These are phyloP conservation scores for Trachelus troglodyta DNA, from an alignment of 2,888 invertebrate species.

Conservation along the genomic window DNA sequence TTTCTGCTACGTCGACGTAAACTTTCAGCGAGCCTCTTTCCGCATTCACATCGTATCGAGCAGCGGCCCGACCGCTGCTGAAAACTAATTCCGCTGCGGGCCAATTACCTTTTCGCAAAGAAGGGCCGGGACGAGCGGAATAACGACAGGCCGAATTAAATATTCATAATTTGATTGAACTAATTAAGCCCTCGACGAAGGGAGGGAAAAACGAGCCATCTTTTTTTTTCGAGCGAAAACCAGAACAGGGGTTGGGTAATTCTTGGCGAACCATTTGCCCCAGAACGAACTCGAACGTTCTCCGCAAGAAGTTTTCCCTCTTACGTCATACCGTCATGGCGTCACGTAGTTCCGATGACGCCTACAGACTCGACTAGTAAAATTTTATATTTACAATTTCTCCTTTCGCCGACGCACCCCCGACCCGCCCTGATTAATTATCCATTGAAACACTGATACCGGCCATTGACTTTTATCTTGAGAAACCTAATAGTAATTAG, in stretches of 20 bases:
- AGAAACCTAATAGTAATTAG: neutral
- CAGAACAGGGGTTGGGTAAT: slow-evolving; percentile 33
- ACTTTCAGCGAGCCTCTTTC: neutral
- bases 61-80: slow-evolving; percentile 8
- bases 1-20: neutral
- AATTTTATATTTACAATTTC: slow-evolving; percentile 19
- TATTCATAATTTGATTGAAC: slow-evolving; percentile 41
- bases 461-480: neutral
- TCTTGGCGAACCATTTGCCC: slow-evolving; percentile 47
- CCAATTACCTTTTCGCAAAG: slow-evolving; percentile 29
- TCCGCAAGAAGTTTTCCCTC: neutral
- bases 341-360: neutral
- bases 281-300: slow-evolving; percentile 35
- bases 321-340: neutral
- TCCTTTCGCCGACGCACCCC: neutral
- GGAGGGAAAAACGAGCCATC: neutral
- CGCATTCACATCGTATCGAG: slow-evolving; percentile 12
- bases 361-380: slow-evolving; percentile 11
- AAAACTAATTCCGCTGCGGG: slow-evolving; percentile 31
- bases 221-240: slow-evolving; percentile 23
- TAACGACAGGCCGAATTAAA: slow-evolving; percentile 32
- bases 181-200: slow-evolving; percentile 30
- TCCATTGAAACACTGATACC: neutral
- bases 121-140: slow-evolving; percentile 16
- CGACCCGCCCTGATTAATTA: neutral